These are phyloP conservation scores for Polypedilum pembai DNA, from an alignment of 1,140 invertebrate genomes.

Conservation along the genomic window DNA sequence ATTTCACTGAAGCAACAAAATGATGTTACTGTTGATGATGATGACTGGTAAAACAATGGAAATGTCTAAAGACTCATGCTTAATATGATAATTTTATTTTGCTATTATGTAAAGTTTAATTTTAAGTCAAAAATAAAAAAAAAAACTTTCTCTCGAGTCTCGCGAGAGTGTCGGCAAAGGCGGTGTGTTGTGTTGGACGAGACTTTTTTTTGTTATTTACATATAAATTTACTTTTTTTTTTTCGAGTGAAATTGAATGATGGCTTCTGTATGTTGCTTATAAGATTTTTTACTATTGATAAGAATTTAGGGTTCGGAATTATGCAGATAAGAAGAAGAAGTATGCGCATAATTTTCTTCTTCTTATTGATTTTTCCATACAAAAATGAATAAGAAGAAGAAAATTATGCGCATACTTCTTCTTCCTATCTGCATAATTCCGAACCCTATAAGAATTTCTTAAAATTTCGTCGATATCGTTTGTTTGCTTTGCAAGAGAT, in stretches of 20 bases:
- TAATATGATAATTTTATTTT: background rate
- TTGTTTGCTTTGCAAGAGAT: too few species aligned
- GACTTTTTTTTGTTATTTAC: background rate
- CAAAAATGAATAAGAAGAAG: too few species aligned
- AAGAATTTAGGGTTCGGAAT: too few species aligned
- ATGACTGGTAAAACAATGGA: background rate
- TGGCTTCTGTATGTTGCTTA: background rate
- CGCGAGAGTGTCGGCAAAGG: too few species aligned
- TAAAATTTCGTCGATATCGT: too few species aligned
- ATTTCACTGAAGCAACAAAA: background rate
- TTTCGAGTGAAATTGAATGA: slow-evolving; percentile 17
- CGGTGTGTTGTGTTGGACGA: background rate
- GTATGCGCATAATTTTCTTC: too few species aligned
- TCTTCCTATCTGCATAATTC: too few species aligned
- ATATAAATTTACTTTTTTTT: background rate
- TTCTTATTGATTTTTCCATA: too few species aligned
- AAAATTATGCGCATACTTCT: too few species aligned
- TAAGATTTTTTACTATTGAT: too few species aligned
- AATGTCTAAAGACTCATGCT: slow-evolving; percentile 6
- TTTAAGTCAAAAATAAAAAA: background rate
- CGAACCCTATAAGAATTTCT: too few species aligned
- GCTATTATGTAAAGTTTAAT: slow-evolving; percentile 7
- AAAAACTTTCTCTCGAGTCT: background rate
- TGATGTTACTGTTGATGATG: background rate
- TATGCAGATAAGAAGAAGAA: too few species aligned